Evolutionary conservation across 2,888 invertebrate genomes (phyloP), one percentile per base, ranked within the genome.

Genomic region (Neoascia interrupta): DNA sequence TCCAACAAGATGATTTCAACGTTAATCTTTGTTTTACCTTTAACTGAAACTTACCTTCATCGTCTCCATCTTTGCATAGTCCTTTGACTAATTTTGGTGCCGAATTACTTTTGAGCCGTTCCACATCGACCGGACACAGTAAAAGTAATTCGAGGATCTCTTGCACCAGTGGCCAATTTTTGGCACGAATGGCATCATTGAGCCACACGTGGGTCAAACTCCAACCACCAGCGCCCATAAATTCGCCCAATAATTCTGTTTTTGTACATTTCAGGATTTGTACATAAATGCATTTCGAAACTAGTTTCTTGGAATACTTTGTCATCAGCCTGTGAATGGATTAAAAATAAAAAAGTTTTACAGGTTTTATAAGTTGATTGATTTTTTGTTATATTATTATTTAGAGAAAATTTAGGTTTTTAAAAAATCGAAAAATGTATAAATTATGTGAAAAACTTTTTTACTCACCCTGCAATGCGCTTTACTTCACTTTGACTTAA

Each of bases 151-250:
- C 94, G 82, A 98, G 89, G 69, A 98, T 91, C 89, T 98, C 97
- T 84, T 93, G 92, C 11, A 98, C 94, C 41, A 98, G 90, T 6
- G 96, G 94, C 93, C 94, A 95, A 89, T 98, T 97, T 87, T 94
- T 93, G 5, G 93, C 92, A 11, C 92, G 91, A 81, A 95, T 94
- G 54, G 95, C 95, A 87, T 97, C 96, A 68, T 94, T 94, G 54
- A 98, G 90, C 98, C 98, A 99, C 84, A 92, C 92, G 85, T 96
- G 95, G 43, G 97, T 93, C 68, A 97, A 91, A 82, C 94, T 92
- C 98, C 98, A 99, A 43, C 97, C 98, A 82, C 96, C 97, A 70
- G 93, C 93, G 69, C 92, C 92, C 94, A 98, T 95, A 87, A 97
- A 97, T 91, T 94, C 92, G 75, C 94, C 94, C 58, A 98, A 90